A percentile compares a stretch with the other conserved stretches of the same genome.
phyloP scores from a whole-genome alignment of 2,797 vertebrate genomes.

The Galaxias olidus region DNA sequence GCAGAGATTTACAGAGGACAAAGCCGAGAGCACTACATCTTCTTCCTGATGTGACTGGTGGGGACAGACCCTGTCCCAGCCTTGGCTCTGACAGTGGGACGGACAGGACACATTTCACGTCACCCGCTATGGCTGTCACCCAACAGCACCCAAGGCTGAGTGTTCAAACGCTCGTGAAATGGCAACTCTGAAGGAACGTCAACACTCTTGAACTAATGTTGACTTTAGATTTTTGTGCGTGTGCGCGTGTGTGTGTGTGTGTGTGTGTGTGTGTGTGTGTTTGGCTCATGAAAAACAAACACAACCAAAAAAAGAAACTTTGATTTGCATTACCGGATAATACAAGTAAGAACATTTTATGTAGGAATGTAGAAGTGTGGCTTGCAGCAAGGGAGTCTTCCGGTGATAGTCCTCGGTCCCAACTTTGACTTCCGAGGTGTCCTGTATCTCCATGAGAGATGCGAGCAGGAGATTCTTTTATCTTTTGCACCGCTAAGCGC shows the following conservation, averaged over 20 bases:
- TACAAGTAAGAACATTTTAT: neutral
- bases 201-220: slow-evolving; percentile 8
- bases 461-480: slow-evolving; percentile 36
- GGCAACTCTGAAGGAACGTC: slow-evolving; percentile 28
- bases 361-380: neutral
- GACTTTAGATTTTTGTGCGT: neutral
- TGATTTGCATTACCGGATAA: too few relatives aligned
- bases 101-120: slow-evolving; percentile 49
- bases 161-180: neutral
- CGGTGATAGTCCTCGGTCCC: slow-evolving; percentile 13
- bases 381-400: slow-evolving; percentile 3
- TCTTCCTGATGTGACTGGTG: slow-evolving; percentile 39
- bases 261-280: neutral
- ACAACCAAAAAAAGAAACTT: too few relatives aligned
- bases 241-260: neutral
- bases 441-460: slow-evolving; percentile 23
- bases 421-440: slow-evolving; percentile 11
- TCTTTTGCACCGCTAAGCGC: slow-evolving; percentile 3
- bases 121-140: slow-evolving; percentile 57
- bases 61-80: slow-evolving; percentile 48
- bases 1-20: slow-evolving; percentile 45
- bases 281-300: too few relatives aligned
- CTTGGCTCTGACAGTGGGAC: slow-evolving; percentile 33
- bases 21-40: slow-evolving; percentile 47
- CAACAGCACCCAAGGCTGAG: slow-evolving; percentile 37